These are phyloP conservation scores for Odontothrips loti DNA, from an alignment of 2,888 invertebrate species.

Conservation along the genomic window DNA sequence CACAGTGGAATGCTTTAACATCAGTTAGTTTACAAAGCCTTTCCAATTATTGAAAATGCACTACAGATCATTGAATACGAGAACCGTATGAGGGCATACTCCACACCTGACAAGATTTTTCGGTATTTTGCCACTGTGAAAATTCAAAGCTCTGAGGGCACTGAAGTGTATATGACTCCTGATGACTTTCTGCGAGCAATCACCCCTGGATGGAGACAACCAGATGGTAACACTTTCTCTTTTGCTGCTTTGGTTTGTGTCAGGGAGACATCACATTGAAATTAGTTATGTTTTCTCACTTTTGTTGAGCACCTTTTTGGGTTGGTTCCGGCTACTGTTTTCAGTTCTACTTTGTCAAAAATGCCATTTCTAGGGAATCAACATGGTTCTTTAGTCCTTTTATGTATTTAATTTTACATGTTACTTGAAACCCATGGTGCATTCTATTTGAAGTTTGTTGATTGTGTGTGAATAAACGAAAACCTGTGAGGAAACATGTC, in stretches of 20 bases:
- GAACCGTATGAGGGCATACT: constrained; percentile 89
- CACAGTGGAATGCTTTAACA: neutral
- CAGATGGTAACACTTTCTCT: constrained; percentile 70
- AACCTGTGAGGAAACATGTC: neutral
- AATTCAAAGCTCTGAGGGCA: constrained; percentile 59
- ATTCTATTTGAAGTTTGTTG: too few relatives aligned
- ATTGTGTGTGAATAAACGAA: too few relatives aligned
- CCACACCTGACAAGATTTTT: constrained; percentile 99
- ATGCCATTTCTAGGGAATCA: too few relatives aligned
- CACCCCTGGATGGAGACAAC: constrained; percentile 94
- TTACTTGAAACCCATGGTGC: too few relatives aligned
- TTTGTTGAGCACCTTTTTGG: neutral
- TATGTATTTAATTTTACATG: too few relatives aligned
- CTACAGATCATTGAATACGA: constrained; percentile 95
- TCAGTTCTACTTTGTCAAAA: too few relatives aligned
- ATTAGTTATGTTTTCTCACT: neutral
- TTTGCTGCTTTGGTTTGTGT: neutral
- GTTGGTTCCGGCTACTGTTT: too few relatives aligned
- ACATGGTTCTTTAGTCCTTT: too few relatives aligned
- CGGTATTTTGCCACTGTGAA: constrained; percentile 96
- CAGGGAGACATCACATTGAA: neutral
- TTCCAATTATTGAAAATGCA: constrained; percentile 28
- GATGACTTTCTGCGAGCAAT: constrained; percentile 95
- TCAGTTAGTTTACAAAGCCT: neutral
- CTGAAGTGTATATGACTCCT: constrained; percentile 92